These are phyloP conservation scores for Drosophila fuyamai DNA, from an alignment of 1,140 invertebrate genomes.

Conservation along the genomic window DNA sequence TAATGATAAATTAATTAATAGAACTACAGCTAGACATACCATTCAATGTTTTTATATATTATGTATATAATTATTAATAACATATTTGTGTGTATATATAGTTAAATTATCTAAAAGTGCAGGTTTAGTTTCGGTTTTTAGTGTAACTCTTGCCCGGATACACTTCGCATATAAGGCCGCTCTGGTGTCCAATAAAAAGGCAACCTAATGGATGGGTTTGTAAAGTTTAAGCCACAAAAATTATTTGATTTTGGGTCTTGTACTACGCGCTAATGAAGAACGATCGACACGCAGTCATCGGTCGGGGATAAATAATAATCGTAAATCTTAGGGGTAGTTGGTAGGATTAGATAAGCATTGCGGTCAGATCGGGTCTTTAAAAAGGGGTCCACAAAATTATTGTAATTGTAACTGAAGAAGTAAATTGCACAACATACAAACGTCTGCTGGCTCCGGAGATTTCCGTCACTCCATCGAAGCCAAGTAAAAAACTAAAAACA, in stretches of 20 bases:
- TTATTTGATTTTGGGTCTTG: conserved; percentile 7
- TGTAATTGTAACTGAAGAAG: conserved; percentile 31
- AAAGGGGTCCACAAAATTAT: conserved; percentile 16
- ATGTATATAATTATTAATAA: conserved; percentile 41
- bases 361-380: conserved; percentile 20
- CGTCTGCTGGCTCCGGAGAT: conserved; percentile 19
- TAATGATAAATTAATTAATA: conserved; percentile 72
- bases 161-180: conserved; percentile 69
- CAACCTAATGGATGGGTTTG: conserved; percentile 1
- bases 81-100: conserved; percentile 32
- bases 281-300: conserved; percentile 2
- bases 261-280: conserved; percentile 17
- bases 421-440: conserved; percentile 58
- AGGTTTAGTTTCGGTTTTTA: conserved; percentile 50
- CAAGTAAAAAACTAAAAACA: conserved; percentile 57
- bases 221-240: neutral
- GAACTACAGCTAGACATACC: conserved; percentile 69
- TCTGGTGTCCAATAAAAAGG: conserved; percentile 66
- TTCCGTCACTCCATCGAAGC: conserved; percentile 37
- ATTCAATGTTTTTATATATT: conserved; percentile 57
- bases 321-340: conserved; percentile 7
- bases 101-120: conserved; percentile 69
- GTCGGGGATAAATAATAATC: conserved; percentile 14
- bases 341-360: conserved; percentile 17
- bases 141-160: conserved; percentile 37